Evolutionary conservation across 2,113 vertebrate species (phyloP).

Genomic region (Thermophis baileyi): DNA sequence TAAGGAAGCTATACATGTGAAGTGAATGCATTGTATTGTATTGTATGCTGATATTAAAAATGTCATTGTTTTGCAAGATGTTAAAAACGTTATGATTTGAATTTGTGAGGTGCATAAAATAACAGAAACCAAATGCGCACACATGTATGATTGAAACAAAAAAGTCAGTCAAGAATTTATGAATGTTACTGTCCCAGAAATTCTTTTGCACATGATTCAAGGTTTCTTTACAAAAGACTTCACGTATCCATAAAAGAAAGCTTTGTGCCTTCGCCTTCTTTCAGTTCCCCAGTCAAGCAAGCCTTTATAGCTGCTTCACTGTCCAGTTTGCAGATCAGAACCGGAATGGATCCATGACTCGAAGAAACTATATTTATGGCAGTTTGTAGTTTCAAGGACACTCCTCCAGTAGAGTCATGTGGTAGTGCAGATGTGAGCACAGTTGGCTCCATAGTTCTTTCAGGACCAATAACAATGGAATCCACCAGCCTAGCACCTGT

Average conservation of each 20-base stretch:
- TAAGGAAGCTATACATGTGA: not conserved
- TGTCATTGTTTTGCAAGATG: not conserved
- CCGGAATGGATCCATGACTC: not conserved
- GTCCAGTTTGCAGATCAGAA: not conserved
- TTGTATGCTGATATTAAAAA: not conserved
- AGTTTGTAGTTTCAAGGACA: conserved; percentile 18
- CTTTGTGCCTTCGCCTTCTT: not conserved
- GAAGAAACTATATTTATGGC: not conserved
- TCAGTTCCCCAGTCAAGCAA: not conserved
- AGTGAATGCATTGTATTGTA: not conserved
- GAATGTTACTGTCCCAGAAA: not conserved
- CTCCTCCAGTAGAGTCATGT: not conserved
- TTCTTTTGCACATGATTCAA: not conserved
- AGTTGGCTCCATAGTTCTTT: not conserved
- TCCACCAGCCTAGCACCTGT: conserved; percentile 5
- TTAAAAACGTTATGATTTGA: not conserved
- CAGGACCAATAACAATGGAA: conserved; percentile 1
- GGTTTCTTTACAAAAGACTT: not conserved
- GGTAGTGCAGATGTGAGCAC: not conserved
- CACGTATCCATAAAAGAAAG: not conserved
- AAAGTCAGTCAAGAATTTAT: not conserved
- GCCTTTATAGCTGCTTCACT: not conserved
- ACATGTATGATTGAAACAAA: not conserved
- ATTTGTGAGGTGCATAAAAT: not conserved
- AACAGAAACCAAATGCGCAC: not conserved